Percentiles rank a stretch among this genome's conserved stretches.
These are phyloP conservation scores for Orgyia antiqua DNA, from an alignment of 2,888 invertebrate species.

Conservation along the genomic window DNA sequence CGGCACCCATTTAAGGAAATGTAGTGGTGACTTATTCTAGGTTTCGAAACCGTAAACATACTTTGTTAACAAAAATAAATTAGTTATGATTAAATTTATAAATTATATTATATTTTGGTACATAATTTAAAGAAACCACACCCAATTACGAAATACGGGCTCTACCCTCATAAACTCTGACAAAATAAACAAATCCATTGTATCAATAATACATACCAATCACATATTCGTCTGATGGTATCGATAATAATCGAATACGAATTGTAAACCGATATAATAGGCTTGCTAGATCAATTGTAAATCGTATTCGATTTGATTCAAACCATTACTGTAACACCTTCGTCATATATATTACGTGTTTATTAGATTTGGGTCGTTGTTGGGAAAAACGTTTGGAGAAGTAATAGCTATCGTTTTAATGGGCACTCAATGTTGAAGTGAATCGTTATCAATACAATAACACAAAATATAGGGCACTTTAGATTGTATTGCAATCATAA, in stretches of 20 bases:
- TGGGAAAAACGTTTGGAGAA: conserved; percentile 8
- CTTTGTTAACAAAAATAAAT: no score
- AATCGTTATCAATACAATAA: conserved; percentile 16
- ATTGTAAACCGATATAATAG: conserved; percentile 34
- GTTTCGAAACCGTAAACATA: no score
- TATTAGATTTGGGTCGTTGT: conserved; percentile 47
- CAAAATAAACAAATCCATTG: conserved; percentile 17
- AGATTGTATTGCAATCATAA: no score
- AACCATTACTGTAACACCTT: conserved; percentile 58
- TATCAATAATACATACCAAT: conserved; percentile 20
- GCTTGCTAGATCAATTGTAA: conserved; percentile 40
- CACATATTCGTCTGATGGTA: conserved; percentile 18
- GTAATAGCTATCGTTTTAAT: conserved; percentile 24
- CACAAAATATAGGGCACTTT: no score
- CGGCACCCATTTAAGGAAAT: no score
- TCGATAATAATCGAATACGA: conserved; percentile 18
- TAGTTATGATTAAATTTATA: no score
- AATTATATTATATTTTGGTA: no score
- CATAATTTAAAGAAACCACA: no score
- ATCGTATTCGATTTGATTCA: conserved; percentile 47
- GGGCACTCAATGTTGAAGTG: conserved; percentile 18
- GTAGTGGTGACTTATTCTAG: no score
- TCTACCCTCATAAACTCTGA: conserved; percentile 15
- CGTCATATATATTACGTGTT: conserved; percentile 57
- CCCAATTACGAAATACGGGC: no score